A percentile compares a stretch with the other conserved stretches of the same genome.
Conservation (phyloP, 2,888 invertebrate genomes). For the Amiota mariae region DNA sequence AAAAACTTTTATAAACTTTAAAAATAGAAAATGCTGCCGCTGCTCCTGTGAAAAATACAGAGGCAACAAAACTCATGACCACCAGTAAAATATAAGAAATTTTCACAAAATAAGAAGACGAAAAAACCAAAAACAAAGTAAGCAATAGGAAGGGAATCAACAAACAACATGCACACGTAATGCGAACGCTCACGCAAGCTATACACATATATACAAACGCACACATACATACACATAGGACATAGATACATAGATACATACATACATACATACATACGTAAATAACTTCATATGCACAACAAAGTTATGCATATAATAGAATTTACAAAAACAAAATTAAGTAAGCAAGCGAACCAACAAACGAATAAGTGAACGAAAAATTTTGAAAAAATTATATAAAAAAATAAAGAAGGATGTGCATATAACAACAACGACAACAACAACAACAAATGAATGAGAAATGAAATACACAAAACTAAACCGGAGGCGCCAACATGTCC, state of each 20-base stretch:
- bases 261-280: conserved; percentile 20
- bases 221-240: conserved; percentile 15
- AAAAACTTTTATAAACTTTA: conserved; percentile 2
- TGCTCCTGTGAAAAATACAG: no score
- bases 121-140: conserved; percentile 45
- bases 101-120: conserved; percentile 6
- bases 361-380: conserved; percentile 19
- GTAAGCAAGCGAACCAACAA: not conserved
- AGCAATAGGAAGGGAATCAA: conserved; percentile 37
- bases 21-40: not conserved
- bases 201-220: conserved; percentile 14
- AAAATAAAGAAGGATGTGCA: not conserved
- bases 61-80: no score
- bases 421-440: no score
- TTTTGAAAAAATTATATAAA: not conserved
- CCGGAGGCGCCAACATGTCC: conserved; percentile 71
- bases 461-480: conserved; percentile 49
- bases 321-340: conserved; percentile 5
- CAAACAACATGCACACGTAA: conserved; percentile 33
- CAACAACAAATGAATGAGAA: conserved; percentile 17
- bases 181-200: conserved; percentile 1
- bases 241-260: not conserved
- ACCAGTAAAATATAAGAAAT: no score
- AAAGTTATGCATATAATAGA: conserved; percentile 22
- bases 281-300: conserved; percentile 15